Conservation (phyloP, 2,113 vertebrate genomes). For the Myotis davidii region DNA sequence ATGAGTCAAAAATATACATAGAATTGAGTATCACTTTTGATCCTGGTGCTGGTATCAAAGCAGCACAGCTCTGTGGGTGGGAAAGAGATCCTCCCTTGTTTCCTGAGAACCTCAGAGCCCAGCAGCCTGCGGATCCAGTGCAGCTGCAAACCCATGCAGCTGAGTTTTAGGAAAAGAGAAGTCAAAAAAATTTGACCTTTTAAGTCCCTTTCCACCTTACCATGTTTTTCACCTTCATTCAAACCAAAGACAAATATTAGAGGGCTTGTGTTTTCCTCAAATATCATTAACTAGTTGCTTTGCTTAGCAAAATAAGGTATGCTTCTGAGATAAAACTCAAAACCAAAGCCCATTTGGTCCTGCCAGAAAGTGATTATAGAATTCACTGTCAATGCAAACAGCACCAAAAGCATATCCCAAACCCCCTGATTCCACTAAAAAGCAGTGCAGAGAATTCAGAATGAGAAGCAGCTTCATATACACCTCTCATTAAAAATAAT, state of each 20-base stretch:
- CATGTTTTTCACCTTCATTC: constrained; percentile 4
- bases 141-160: background rate
- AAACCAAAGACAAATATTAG: constrained; percentile 33
- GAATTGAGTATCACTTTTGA: background rate
- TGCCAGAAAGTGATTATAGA: constrained; percentile 54
- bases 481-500: constrained; percentile 77
- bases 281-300: background rate
- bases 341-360: background rate
- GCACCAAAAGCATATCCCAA: constrained; percentile 32
- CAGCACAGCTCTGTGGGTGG: background rate
- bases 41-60: background rate
- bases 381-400: constrained; percentile 30
- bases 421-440: constrained; percentile 34
- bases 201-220: background rate
- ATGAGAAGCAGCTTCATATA: background rate
- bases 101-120: background rate
- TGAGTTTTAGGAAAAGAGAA: background rate
- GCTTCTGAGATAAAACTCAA: constrained; percentile 54
- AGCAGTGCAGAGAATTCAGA: constrained; percentile 31
- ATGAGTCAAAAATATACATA: background rate
- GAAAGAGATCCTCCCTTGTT: background rate
- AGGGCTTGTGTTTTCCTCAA: constrained; percentile 7
- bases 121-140: background rate
- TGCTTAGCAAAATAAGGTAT: constrained; percentile 49
- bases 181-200: background rate